Conservation (phyloP, 2,888 invertebrate species). For the Dysmachus trigonus region DNA sequence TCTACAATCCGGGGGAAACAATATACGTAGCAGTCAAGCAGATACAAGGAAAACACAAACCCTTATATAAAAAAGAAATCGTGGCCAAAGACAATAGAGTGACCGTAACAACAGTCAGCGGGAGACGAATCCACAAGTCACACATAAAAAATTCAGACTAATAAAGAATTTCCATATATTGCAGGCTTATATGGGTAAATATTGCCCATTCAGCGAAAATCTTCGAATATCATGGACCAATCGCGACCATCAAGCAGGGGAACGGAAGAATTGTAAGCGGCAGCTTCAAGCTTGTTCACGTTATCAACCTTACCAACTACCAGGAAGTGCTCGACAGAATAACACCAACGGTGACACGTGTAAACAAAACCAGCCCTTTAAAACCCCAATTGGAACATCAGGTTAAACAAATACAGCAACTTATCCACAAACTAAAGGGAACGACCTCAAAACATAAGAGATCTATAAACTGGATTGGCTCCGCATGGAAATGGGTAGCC, state of each 20-base stretch:
- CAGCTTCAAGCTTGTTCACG: neutral
- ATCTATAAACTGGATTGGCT: too few species aligned
- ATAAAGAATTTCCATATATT: neutral
- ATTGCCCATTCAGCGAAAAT: neutral
- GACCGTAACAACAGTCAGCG: constrained; percentile 23
- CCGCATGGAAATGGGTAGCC: constrained; percentile 22
- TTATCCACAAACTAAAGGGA: constrained; percentile 3
- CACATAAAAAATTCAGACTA: constrained; percentile 18
- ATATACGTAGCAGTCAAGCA: neutral
- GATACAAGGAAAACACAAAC: constrained; percentile 5
- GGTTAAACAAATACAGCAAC: neutral
- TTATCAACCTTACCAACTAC: constrained; percentile 23
- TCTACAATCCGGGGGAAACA: too few species aligned
- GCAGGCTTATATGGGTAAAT: neutral
- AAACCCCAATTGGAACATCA: constrained; percentile 14
- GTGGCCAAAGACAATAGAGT: constrained; percentile 29
- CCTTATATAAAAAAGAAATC: neutral
- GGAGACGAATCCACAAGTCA: constrained; percentile 28
- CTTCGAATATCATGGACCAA: neutral
- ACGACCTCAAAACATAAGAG: neutral
- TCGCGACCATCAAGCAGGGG: constrained; percentile 16
- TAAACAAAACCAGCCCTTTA: neutral
- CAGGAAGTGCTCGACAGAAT: neutral
- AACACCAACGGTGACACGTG: neutral
- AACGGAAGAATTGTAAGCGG: neutral